These are phyloP conservation scores for Torymus texanus DNA, from an alignment of 2,888 invertebrate species.

Conservation along the genomic window DNA sequence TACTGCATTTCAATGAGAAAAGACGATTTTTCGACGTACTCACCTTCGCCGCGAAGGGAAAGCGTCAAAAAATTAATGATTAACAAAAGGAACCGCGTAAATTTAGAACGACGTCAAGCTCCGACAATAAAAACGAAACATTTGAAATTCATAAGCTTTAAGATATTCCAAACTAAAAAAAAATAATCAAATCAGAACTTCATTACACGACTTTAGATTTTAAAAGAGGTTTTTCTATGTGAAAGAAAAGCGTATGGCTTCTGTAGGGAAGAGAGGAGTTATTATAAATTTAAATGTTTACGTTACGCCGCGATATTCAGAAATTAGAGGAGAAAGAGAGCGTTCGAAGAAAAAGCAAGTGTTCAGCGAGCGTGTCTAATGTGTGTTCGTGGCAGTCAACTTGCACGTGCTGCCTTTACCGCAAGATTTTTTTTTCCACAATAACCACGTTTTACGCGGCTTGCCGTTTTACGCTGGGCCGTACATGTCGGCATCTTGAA, in stretches of 20 bases:
- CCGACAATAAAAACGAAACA: constrained; percentile 50
- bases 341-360: constrained; percentile 5
- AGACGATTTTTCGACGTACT: neutral
- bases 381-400: constrained; percentile 51
- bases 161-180: constrained; percentile 20
- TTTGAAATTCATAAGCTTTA: constrained; percentile 38
- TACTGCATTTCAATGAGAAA: constrained; percentile 27
- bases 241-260: neutral
- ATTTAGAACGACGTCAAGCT: constrained; percentile 41
- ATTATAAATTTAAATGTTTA: constrained; percentile 32
- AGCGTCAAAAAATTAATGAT: neutral
- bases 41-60: neutral
- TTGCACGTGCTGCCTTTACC: constrained; percentile 49
- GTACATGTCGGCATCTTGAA: constrained; percentile 27
- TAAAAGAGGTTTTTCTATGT: constrained; percentile 11
- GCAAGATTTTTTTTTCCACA: constrained; percentile 49
- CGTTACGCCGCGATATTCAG: constrained; percentile 20
- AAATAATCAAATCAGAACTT: constrained; percentile 28
- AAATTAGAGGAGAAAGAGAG: constrained; percentile 29
- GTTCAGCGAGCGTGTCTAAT: constrained; percentile 45
- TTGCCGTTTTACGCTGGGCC: constrained; percentile 49
- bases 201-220: constrained; percentile 17
- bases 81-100: constrained; percentile 9
- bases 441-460: constrained; percentile 49
- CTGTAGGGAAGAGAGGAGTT: neutral